phyloP scores from a whole-genome alignment of 1,140 invertebrate genomes.

The Galleria mellonella region DNA sequence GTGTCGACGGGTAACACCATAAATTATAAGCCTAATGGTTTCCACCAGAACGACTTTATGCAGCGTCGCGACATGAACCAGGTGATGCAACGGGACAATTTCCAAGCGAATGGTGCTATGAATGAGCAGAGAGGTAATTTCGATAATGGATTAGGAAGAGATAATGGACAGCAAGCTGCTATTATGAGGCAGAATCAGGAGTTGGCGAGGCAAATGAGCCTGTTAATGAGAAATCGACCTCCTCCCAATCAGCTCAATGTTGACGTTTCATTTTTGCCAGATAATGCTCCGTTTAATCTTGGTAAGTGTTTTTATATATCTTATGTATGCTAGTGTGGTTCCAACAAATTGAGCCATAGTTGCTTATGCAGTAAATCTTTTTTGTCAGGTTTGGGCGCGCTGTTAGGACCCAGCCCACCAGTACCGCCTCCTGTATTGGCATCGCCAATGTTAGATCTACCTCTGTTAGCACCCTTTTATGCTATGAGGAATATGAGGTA shows the following conservation, averaged over 20 bases:
- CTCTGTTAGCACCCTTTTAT: constrained; percentile 50
- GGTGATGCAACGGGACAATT: constrained; percentile 33
- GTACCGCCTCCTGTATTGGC: constrained; percentile 49
- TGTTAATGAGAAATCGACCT: constrained; percentile 53
- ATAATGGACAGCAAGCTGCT: constrained; percentile 31
- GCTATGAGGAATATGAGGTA: constrained; percentile 60
- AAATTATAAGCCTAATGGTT: constrained; percentile 56
- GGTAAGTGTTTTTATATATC: constrained; percentile 29
- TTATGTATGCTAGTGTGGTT: too few relatives aligned
- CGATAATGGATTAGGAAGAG: constrained; percentile 28
- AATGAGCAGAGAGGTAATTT: constrained; percentile 39
- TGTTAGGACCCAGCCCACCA: constrained; percentile 44
- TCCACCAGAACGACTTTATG: constrained; percentile 48
- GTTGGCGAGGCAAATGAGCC: constrained; percentile 50
- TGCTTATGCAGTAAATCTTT: too few relatives aligned
- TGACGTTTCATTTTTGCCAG: constrained; percentile 57
- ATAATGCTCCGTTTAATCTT: constrained; percentile 55
- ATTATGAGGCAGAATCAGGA: constrained; percentile 55
- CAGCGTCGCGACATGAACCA: constrained; percentile 45
- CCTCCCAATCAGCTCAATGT: constrained; percentile 59
- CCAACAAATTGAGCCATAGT: too few relatives aligned
- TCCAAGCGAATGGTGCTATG: constrained; percentile 31
- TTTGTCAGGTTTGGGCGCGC: constrained; percentile 38
- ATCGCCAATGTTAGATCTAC: constrained; percentile 55
- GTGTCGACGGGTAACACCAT: constrained; percentile 21